These are phyloP conservation scores for Typhlichthys subterraneus DNA, from an alignment of 2,797 vertebrate species.

Conservation along the genomic window DNA sequence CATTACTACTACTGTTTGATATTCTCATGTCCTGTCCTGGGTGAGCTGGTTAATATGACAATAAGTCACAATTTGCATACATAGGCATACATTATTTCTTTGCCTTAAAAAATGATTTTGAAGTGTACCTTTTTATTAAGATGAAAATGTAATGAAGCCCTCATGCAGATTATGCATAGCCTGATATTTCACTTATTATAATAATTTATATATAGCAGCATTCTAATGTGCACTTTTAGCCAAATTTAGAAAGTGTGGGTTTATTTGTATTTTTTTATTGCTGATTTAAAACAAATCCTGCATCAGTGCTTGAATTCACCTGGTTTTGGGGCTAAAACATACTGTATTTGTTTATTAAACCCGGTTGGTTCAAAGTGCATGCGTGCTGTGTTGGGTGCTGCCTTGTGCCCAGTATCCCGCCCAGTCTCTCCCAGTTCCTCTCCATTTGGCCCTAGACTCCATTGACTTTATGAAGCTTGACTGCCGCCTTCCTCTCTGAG, in stretches of 20 bases:
- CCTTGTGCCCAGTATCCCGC: slow-evolving; percentile 40
- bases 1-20: no score
- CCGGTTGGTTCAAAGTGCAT: background rate
- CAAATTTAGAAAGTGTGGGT: no score
- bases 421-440: slow-evolving; percentile 74
- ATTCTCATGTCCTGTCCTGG: no score
- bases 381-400: slow-evolving; percentile 5
- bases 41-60: no score
- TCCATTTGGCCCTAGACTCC: slow-evolving; percentile 73
- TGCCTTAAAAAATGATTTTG: background rate
- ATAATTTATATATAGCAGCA: background rate
- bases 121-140: background rate
- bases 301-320: background rate
- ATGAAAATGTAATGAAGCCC: background rate
- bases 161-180: slow-evolving; percentile 19
- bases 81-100: slow-evolving; percentile 5
- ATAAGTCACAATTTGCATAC: no score
- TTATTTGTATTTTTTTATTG: background rate
- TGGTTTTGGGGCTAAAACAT: no score
- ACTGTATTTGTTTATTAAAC: no score
- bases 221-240: background rate
- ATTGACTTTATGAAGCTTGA: slow-evolving; percentile 72
- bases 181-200: slow-evolving; percentile 30
- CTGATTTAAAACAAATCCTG: background rate
- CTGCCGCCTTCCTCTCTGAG: slow-evolving; percentile 61